Percentiles rank a stretch among this genome's conserved stretches.
Conservation (phyloP, 2,888 invertebrate species). For the Dicyrtomina minuta region DNA sequence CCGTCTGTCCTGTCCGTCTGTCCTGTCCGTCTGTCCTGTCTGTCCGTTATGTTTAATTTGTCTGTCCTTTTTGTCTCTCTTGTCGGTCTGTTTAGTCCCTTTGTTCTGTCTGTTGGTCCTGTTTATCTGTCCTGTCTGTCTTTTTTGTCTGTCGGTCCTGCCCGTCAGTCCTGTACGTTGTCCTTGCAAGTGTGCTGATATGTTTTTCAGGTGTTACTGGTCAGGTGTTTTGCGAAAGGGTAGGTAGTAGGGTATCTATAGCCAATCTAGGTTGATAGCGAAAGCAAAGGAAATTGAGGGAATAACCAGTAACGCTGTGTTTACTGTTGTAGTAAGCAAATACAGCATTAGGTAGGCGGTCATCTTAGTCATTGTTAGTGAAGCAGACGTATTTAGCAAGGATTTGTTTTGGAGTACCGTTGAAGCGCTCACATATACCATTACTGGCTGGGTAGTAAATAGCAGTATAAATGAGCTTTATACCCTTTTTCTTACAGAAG, state of each 20-base stretch:
- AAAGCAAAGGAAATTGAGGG: background rate
- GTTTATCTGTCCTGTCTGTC: too few species aligned
- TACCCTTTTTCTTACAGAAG: background rate
- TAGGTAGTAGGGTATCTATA: background rate
- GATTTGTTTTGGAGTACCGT: background rate
- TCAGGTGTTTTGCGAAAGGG: background rate
- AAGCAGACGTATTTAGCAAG: background rate
- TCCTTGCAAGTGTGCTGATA: too few species aligned
- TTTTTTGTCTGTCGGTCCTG: too few species aligned
- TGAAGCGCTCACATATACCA: slow-evolving; percentile 8
- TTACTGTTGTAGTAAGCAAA: background rate
- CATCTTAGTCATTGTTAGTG: slow-evolving; percentile 7
- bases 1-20: too few species aligned
- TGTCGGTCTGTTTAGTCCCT: too few species aligned
- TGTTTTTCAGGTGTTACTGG: background rate
- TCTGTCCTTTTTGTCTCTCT: too few species aligned
- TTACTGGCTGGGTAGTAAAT: slow-evolving; percentile 7
- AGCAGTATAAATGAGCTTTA: background rate
- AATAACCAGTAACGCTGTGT: background rate
- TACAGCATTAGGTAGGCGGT: background rate
- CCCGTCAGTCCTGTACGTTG: too few species aligned
- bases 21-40: too few species aligned
- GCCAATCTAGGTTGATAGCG: slow-evolving; percentile 2
- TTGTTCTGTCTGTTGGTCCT: too few species aligned
- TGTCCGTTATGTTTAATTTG: too few species aligned